Evolutionary conservation across 1,140 invertebrate genomes (phyloP), one percentile per base, ranked within the genome.

Genomic region (Maniola jurtina): DNA sequence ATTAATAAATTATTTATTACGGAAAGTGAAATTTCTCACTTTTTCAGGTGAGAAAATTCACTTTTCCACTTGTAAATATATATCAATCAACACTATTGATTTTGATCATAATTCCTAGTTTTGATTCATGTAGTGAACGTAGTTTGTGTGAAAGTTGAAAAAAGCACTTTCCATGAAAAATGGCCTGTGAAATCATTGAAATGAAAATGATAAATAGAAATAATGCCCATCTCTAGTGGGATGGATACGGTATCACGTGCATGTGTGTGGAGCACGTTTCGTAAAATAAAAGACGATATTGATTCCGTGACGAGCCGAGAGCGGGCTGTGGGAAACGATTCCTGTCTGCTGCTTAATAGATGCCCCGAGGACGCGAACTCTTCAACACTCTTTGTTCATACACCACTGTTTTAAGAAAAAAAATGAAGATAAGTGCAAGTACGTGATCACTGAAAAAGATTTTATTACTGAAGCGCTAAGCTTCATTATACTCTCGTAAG

Each of bases 201-300:
- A n/a, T n/a, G n/a, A n/a, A n/a, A n/a, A n/a, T n/a, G n/a, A n/a
- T n/a, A 25, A 25, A 25, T 25, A 25, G 1, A 1, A 25, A 4
- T 25, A 2, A 25, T 25, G 25, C 25, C 25, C 25, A 25, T 25
- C 25, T 25, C 25, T 25, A 25, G 25, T 25, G 25, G 25, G 25
- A 25, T 25, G 25, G 25, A 2, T 25, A 25, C 25, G 25, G 16
- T 35, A 16, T 14, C 56, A 67, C 60, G 48, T 34, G 74, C 75
- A 76, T 81, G 77, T 82, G 82, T 85, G 80, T 83, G 75, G 79
- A 84, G 84, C 84, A 86, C 84, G 86, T 85, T 85, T 81, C 76
- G 80, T 87, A 86, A 90, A 84, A 90, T 88, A 90, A 89, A 87
- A 89, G 82, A 82, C 84, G 84, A 86, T 88, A 89, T 89, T 86